Conservation (phyloP, 2,113 vertebrate species). For the Aphyosemion australe region DNA sequence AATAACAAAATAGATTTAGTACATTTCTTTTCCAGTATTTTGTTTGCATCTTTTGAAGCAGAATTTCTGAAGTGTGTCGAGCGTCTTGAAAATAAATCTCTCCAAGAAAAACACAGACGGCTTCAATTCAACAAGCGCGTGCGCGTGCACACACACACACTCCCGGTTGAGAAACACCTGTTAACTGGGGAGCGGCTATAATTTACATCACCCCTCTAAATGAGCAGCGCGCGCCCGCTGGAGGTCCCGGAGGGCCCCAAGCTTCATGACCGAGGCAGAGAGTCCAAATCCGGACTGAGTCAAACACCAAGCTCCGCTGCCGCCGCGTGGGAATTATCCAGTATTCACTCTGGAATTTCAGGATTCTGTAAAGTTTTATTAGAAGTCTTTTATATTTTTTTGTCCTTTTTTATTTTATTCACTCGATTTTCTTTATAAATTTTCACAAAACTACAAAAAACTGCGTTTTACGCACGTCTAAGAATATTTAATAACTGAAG, state of each 20-base stretch:
- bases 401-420: too few species aligned
- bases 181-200: slow-evolving; percentile 72
- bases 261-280: slow-evolving; percentile 41
- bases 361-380: background rate
- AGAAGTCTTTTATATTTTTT: background rate
- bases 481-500: too few species aligned
- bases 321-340: background rate
- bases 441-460: too few species aligned
- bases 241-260: slow-evolving; percentile 57
- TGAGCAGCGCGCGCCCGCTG: slow-evolving; percentile 49
- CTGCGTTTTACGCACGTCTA: too few species aligned
- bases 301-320: slow-evolving; percentile 21
- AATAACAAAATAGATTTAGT: too few species aligned
- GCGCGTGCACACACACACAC: slow-evolving; percentile 8
- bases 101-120: slow-evolving; percentile 36
- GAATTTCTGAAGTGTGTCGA: background rate
- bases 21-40: background rate
- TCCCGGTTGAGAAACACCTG: slow-evolving; percentile 77
- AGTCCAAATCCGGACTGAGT: slow-evolving; percentile 34
- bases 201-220: slow-evolving; percentile 71
- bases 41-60: background rate
- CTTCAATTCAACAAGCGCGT: slow-evolving; percentile 18
- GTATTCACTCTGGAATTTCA: background rate
- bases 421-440: too few species aligned
- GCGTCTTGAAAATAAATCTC: slow-evolving; percentile 23